phyloP scores from a whole-genome alignment of 2,113 vertebrate genomes.

The Melospiza georgiana region DNA sequence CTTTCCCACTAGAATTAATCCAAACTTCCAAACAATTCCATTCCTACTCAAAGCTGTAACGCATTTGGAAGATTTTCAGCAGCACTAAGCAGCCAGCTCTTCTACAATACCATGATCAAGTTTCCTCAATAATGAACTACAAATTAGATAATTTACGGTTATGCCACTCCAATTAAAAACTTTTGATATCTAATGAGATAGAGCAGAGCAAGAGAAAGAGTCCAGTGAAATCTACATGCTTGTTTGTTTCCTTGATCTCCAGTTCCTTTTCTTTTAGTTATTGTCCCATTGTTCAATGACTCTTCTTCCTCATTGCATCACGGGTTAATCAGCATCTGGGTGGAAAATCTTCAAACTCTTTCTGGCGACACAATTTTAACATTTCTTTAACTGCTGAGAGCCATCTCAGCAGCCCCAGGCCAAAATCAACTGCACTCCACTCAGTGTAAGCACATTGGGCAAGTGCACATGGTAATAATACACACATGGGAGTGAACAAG shows the following conservation, averaged over 20 bases:
- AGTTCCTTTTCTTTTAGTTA: not conserved
- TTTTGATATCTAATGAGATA: not conserved
- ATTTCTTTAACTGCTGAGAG: not conserved
- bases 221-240: not conserved
- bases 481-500: not conserved
- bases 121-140: not conserved
- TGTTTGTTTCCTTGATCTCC: not conserved
- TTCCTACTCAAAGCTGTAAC: not conserved
- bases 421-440: not conserved
- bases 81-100: not conserved
- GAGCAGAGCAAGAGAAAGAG: not conserved
- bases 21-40: not conserved
- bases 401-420: not conserved
- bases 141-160: not conserved
- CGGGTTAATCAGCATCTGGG: not conserved
- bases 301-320: not conserved
- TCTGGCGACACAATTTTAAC: not conserved
- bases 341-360: not conserved
- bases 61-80: not conserved
- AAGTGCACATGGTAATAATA: not conserved
- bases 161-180: not conserved
- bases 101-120: accelerated
- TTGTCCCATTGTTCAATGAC: not conserved
- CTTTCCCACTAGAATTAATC: not conserved
- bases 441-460: not conserved